Evolutionary conservation across 1,140 invertebrate genomes (phyloP), one percentile per base, ranked within the genome.

Genomic region (Calephelis nemesis): DNA sequence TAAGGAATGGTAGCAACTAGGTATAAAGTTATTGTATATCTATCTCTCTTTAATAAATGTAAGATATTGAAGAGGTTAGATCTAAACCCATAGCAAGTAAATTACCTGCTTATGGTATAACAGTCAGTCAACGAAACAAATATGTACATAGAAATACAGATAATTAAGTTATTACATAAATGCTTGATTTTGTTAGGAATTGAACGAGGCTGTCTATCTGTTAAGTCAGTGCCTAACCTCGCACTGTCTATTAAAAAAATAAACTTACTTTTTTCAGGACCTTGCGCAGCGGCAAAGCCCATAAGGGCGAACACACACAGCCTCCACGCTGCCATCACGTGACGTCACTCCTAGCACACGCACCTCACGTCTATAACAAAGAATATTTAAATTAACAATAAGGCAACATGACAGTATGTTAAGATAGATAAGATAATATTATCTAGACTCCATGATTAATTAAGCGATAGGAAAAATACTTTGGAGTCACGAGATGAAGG

Each of bases 391-490:
- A 81, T 81, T 81, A 77, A 80, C 71, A 74, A 76, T 69, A 79
- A 75, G 62, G 62, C 68, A 65, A 67, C 54, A 65, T 63, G 58
- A 54, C 62, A 62, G 69, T 66, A 63, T 77, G 63, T 40, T 40
- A 62, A 40, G 42, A 63, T 11, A 60, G 86, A 88, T 88, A 87
- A 88, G 86, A 87, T 87, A 85, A 72, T 65, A 50, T 79, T 86
- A 88, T 87, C 86, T 81, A 69, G 68, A 74, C 75, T 73, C 60
- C 72, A 67, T 85, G 84, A 88, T 88, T 88, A 88, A 88, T 88
- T 88, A 82, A 74, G 68, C 65, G 79, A 76, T 87, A 84, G 86
- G 86, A 88, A 88, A 88, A 88, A 82, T 75, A 88, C 86, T 83
- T 76, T 13, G 69, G 15, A 74, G 81, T 88, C 86, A 88, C 86